Conservation (phyloP, 2,113 vertebrate species). For the Ondatra zibethicus region DNA sequence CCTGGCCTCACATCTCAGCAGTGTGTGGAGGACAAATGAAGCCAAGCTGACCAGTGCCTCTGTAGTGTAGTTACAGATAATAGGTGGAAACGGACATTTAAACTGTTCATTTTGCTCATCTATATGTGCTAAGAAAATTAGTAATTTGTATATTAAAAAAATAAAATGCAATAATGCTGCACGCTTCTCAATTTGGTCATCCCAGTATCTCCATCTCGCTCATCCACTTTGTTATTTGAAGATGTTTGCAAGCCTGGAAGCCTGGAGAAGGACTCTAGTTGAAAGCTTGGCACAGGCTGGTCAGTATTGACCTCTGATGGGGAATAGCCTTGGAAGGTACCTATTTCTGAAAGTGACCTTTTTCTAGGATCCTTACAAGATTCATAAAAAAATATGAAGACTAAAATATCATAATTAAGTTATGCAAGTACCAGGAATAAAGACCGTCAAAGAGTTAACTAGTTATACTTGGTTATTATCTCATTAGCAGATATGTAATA, state of each 20-base stretch:
- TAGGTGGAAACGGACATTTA: slow-evolving; percentile 69
- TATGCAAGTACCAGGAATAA: not conserved
- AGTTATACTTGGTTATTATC: not conserved
- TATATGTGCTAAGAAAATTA: slow-evolving; percentile 52
- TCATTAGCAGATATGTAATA: slow-evolving; percentile 15
- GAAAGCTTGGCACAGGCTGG: slow-evolving; percentile 23
- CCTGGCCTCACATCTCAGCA: slow-evolving; percentile 71
- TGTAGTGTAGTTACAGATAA: slow-evolving; percentile 64
- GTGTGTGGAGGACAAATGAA: slow-evolving; percentile 73
- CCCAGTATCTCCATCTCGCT: not conserved
- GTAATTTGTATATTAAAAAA: slow-evolving; percentile 21
- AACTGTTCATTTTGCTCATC: slow-evolving; percentile 64
- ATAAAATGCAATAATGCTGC: not conserved
- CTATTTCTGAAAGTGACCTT: slow-evolving; percentile 57
- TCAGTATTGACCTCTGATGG: slow-evolving; percentile 57
- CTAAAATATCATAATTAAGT: not conserved
- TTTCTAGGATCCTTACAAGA: not conserved
- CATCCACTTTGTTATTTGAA: slow-evolving; percentile 52
- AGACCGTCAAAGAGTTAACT: not conserved
- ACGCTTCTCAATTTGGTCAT: slow-evolving; percentile 9
- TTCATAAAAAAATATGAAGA: not conserved
- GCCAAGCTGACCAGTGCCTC: slow-evolving; percentile 70
- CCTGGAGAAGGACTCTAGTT: not conserved
- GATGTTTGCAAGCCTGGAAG: slow-evolving; percentile 71
- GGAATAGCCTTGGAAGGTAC: not conserved